These are phyloP conservation scores for Allochrocebus solatus DNA, from an alignment of 2,797 vertebrate genomes.

Conservation along the genomic window DNA sequence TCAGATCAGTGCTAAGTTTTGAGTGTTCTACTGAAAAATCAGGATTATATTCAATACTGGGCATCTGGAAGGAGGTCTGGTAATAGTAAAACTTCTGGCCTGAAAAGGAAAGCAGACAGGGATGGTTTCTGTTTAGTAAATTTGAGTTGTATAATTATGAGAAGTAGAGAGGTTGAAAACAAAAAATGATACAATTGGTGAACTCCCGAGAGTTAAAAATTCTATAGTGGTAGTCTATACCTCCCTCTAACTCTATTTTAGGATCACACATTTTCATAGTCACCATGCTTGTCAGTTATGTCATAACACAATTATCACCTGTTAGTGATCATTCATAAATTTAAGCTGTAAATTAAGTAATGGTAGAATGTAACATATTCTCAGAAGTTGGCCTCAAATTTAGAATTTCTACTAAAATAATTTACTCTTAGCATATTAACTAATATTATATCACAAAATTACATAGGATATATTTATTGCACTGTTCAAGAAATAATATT, in stretches of 20 bases:
- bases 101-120: slow-evolving; percentile 62
- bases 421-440: background rate
- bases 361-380: background rate
- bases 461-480: background rate
- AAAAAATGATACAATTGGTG: background rate
- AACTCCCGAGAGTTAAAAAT: background rate
- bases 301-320: background rate
- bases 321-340: background rate
- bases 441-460: background rate
- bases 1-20: slow-evolving; percentile 73
- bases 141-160: background rate
- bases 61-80: slow-evolving; percentile 79
- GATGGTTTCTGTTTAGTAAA: background rate
- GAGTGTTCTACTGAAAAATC: slow-evolving; percentile 80
- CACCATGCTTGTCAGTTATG: background rate
- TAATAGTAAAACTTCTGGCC: slow-evolving; percentile 82
- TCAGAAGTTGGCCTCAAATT: background rate
- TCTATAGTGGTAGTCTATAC: background rate
- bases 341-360: slow-evolving; percentile 1
- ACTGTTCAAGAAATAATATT: background rate
- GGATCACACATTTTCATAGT: background rate
- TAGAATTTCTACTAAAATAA: slow-evolving; percentile 21
- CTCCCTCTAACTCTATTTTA: background rate
- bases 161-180: background rate
- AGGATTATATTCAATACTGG: slow-evolving; percentile 71